Conservation (phyloP, 2,888 invertebrate species). For the Drymonia ruficornis region DNA sequence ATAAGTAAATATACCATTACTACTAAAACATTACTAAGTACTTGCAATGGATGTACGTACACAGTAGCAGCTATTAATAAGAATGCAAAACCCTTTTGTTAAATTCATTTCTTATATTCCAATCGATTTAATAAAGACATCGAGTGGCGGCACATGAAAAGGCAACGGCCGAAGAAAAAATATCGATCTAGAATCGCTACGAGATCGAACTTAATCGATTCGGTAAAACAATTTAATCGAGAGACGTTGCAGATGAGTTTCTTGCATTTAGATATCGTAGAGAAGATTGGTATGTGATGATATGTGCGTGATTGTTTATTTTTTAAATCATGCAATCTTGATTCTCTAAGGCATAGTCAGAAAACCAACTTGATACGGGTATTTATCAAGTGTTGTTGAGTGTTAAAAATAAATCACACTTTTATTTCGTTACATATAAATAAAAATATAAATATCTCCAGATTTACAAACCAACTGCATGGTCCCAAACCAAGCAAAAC, state of each 20-base stretch:
- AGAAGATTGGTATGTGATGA: slow-evolving; percentile 17
- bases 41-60: neutral
- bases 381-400: too few relatives aligned
- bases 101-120: slow-evolving; percentile 35
- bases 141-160: slow-evolving; percentile 61
- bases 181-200: slow-evolving; percentile 70
- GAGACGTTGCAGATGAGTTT: slow-evolving; percentile 70
- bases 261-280: slow-evolving; percentile 46
- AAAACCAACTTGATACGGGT: too few relatives aligned
- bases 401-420: too few relatives aligned
- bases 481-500: too few relatives aligned
- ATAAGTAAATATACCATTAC: too few relatives aligned
- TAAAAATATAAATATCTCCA: too few relatives aligned
- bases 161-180: slow-evolving; percentile 59
- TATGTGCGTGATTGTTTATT: neutral
- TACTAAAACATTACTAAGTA: too few relatives aligned
- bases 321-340: neutral
- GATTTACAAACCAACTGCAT: too few relatives aligned
- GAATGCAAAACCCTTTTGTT: slow-evolving; percentile 3
- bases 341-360: too few relatives aligned
- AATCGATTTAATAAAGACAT: slow-evolving; percentile 69
- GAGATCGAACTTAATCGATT: slow-evolving; percentile 76
- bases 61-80: slow-evolving; percentile 29
- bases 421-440: too few relatives aligned
- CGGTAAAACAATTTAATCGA: slow-evolving; percentile 77